Percentiles rank a stretch among this genome's conserved stretches.
These are phyloP conservation scores for Bothrops alternatus DNA, from an alignment of 2,797 vertebrate genomes.

Conservation along the genomic window DNA sequence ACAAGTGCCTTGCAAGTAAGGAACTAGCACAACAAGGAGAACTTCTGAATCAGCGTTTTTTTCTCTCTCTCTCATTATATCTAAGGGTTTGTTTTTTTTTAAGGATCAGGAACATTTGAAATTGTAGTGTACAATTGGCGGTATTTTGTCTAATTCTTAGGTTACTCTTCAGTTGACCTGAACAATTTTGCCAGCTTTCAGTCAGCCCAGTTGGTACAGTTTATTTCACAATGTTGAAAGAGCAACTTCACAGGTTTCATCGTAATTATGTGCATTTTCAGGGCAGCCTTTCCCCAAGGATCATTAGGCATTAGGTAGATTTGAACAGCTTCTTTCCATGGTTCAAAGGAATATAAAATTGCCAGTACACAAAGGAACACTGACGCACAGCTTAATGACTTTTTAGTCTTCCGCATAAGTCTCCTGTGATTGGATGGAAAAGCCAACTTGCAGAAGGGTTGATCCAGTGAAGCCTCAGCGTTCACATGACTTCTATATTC, in stretches of 20 bases:
- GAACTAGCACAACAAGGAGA: background rate
- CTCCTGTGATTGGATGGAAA: background rate
- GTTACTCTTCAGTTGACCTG: background rate
- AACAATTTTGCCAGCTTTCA: background rate
- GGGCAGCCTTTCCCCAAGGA: conserved; percentile 9
- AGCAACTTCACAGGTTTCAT: background rate
- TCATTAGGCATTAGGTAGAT: conserved; percentile 31
- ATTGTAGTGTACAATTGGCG: too few species aligned
- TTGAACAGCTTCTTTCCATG: conserved; percentile 27
- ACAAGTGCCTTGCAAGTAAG: background rate
- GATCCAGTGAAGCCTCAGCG: background rate
- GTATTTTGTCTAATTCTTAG: background rate
- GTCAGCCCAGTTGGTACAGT: background rate
- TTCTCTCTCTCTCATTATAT: background rate
- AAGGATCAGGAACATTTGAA: background rate
- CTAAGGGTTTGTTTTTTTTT: background rate
- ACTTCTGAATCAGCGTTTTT: background rate
- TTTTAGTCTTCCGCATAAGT: background rate
- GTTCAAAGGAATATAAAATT: conserved; percentile 1
- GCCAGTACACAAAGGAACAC: background rate
- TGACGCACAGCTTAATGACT: background rate
- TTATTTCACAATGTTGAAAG: background rate
- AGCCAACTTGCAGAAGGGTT: background rate
- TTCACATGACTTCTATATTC: conserved; percentile 50
- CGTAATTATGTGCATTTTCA: conserved; percentile 16